Base-by-base conservation (phyloP, 2,888 invertebrate genomes). In the Portevinia maculata region DNA sequence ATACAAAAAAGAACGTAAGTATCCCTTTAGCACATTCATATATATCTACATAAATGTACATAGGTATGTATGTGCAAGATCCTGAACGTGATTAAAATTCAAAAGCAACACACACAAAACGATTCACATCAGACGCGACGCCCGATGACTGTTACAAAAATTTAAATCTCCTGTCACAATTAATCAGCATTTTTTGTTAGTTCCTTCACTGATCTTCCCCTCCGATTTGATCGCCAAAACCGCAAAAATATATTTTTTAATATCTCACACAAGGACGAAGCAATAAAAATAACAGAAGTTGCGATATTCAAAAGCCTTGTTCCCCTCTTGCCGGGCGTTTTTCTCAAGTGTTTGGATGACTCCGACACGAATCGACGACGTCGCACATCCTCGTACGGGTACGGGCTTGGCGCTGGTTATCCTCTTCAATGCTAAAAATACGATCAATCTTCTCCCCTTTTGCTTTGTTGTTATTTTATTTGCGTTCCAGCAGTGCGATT, bases 361-460 rank as follows among this genome's bases (percentile, higher is more conserved):
- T 71, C 59, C 41, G 11, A 52, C n/a, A n/a, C 11, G 24, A 62
- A 75, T 48, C 62, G 48, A 60, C 64, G 21, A 39, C 70, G 13
- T 52, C 11, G 60, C 69, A 83, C 62, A 67, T 83, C 76, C 76
- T 83, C 71, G 53, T 37, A 57, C 65, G 67, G 57, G 44, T 15
- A 52, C 52, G 15, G 44, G 48, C 57, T 30, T 34, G 24, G 24
- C 24, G 24, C 24, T 24, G 64, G 81, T 83, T 83, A 78, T 83
- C 83, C 83, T 83, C 83, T 78, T 67, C 37, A 53, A 50, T 78
- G 83, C 83, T 83, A 83, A 83, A 83, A 83, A 83, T 83, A 83
- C 83, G 50, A 83, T 83, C 76, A 83, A 83, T 83, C 83, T 83
- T 79, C 60, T 65, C 57, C 78, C 78, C 83, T 59, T 83, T 78